Evolutionary conservation across 2,797 vertebrate species (phyloP), one percentile per base, ranked within the genome.

Genomic region (Pogoniulus pusillus): DNA sequence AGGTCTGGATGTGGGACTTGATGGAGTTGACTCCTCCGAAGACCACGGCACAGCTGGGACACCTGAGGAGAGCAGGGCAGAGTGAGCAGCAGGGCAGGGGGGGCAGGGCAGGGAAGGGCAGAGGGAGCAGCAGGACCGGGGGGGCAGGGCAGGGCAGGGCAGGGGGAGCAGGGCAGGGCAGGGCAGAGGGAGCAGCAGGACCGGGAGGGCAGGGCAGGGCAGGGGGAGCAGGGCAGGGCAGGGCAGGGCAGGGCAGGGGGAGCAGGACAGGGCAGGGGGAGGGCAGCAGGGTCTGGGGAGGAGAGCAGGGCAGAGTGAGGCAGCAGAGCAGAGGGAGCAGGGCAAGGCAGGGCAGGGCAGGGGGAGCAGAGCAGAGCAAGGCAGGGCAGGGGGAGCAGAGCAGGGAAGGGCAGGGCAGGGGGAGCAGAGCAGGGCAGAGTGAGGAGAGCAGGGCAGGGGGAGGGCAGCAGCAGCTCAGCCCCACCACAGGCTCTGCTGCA

Each of bases 1-100:
- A 98, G 1, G 98, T 98, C 94, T 99, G 99, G 96, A 99, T 99
- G 97, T 99, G 99, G 53, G 98, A 98, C 89, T 99, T 99, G 85
- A 99, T 99, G 5, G 99, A 99, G 91, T 98, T 99, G 55, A 98
- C 97, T 0, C 99, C 98, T 4, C 99, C 99, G 4, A 99, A 99
- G 72, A 99, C 99, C 93, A 99, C 98, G 2, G 98, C 97, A 55
- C 99, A 99, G 94, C 98, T 99, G 76, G 98, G 98, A 78, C 99
- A 99, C 97, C 99, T 99, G 96, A 14, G 12, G 23, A 9, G 6
- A 2, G 8, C 45, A 81, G 47, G 23, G 20, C 15, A 20, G 13
- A 12, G 34, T 4, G 8, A 18, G 45, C 45, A 47, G 45, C n/a
- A n/a, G n/a, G 41, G 94, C 98, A 99, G 75, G 98, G 98, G 76